These are phyloP conservation scores for Netta rufina DNA, from an alignment of 2,797 vertebrate genomes.

Conservation along the genomic window DNA sequence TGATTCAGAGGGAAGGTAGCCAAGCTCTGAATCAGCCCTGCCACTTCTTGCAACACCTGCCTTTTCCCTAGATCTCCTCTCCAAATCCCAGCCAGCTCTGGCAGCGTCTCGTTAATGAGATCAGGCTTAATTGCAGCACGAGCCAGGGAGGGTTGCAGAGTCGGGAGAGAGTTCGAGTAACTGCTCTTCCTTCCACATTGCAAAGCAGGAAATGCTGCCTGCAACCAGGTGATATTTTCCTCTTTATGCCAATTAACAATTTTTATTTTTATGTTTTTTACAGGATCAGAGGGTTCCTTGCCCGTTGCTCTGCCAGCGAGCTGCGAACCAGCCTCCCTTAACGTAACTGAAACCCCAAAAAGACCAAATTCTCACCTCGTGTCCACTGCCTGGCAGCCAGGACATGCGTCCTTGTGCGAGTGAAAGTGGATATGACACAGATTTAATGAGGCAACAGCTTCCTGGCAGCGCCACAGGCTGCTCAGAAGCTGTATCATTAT, in stretches of 20 bases:
- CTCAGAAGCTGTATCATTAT: neutral
- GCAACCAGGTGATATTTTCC: neutral
- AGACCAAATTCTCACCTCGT: neutral
- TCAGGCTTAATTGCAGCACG: neutral
- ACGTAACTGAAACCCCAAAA: neutral
- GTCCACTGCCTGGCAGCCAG: neutral
- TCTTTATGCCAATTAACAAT: neutral
- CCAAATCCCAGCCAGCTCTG: constrained; percentile 20
- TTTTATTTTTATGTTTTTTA: neutral
- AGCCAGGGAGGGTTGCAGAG: neutral
- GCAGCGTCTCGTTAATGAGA: neutral
- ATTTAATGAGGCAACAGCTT: constrained; percentile 1
- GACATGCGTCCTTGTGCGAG: neutral
- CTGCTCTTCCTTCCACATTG: neutral
- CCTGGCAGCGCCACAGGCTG: neutral
- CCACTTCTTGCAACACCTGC: neutral
- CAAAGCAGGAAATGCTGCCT: neutral
- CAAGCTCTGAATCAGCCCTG: constrained; percentile 28
- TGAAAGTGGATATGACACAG: neutral
- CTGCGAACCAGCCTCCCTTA: accelerated
- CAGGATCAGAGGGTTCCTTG: neutral
- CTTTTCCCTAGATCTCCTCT: constrained; percentile 22
- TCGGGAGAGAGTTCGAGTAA: neutral
- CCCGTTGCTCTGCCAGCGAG: neutral
- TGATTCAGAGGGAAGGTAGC: constrained; percentile 44